These are phyloP conservation scores for Pelochelys cantorii DNA, from an alignment of 2,797 vertebrate species.

Conservation along the genomic window DNA sequence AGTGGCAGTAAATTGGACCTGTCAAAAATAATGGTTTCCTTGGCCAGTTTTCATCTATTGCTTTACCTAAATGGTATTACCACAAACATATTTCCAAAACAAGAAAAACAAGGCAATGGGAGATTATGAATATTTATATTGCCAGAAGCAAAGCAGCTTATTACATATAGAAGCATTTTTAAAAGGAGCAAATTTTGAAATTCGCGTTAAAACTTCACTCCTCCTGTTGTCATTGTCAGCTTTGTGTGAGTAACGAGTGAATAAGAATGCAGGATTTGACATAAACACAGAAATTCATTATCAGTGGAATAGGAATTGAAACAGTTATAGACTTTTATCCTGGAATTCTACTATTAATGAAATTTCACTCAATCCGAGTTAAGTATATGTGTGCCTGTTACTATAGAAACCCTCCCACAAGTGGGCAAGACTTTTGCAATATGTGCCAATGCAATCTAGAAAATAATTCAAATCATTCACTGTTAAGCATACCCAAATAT, in stretches of 20 bases:
- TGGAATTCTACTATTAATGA: neutral
- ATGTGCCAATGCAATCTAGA: too few relatives aligned
- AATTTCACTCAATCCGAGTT: neutral
- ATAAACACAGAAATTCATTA: neutral
- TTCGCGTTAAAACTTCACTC: neutral
- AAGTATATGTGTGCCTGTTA: neutral
- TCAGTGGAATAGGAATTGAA: neutral
- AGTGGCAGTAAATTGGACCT: conserved; percentile 83
- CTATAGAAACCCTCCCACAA: neutral
- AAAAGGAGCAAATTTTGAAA: neutral
- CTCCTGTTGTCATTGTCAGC: neutral
- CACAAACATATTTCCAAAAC: conserved; percentile 40
- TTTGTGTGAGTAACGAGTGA: neutral
- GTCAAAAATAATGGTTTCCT: conserved; percentile 83
- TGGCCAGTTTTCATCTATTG: conserved; percentile 58
- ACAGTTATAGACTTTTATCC: neutral
- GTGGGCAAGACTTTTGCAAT: neutral
- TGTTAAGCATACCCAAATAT: neutral
- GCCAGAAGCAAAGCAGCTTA: neutral
- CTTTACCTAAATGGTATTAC: conserved; percentile 48
- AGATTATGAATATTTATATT: conserved; percentile 39
- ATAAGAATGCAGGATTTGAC: neutral
- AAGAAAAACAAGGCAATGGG: neutral
- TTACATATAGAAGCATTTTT: neutral
- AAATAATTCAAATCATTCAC: neutral